Percentiles rank a stretch among this genome's conserved stretches.
phyloP scores from a whole-genome alignment of 1,140 invertebrate species.

The Dendroctonus valens region DNA sequence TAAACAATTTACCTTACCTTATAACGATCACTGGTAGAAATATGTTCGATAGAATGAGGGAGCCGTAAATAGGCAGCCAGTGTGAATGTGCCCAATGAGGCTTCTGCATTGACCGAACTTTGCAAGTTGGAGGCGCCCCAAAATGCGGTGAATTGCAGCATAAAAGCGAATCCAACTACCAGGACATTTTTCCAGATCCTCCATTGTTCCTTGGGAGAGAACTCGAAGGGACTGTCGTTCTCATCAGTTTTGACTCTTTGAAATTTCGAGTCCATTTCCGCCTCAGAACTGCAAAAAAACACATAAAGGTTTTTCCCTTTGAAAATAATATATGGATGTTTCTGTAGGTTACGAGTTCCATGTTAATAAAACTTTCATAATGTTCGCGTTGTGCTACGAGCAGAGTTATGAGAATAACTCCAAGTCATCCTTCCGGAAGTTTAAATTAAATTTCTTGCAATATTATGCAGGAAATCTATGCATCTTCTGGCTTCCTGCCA shows the following conservation, averaged over 20 bases:
- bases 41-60: conserved; percentile 78
- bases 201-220: conserved; percentile 57
- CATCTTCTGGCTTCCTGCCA: no score
- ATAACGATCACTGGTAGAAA: conserved; percentile 75
- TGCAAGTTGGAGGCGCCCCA: conserved; percentile 78
- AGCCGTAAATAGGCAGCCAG: conserved; percentile 74
- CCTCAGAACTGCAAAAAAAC: conserved; percentile 15
- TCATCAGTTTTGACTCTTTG: conserved; percentile 43
- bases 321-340: no score
- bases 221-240: conserved; percentile 31
- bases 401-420: no score
- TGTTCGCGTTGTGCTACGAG: no score
- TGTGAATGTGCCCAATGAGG: conserved; percentile 67
- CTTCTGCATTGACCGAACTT: conserved; percentile 69
- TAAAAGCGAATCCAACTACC: conserved; percentile 73
- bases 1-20: conserved; percentile 52
- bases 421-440: no score
- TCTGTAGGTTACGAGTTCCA: no score
- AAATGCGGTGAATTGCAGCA: conserved; percentile 81
- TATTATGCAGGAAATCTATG: no score
- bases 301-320: background rate
- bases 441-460: no score
- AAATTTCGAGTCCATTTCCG: conserved; percentile 43
- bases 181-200: conserved; percentile 72
- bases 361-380: no score